Base-by-base conservation (phyloP, 2,797 vertebrate species). In the Falco novaeseelandiae region DNA sequence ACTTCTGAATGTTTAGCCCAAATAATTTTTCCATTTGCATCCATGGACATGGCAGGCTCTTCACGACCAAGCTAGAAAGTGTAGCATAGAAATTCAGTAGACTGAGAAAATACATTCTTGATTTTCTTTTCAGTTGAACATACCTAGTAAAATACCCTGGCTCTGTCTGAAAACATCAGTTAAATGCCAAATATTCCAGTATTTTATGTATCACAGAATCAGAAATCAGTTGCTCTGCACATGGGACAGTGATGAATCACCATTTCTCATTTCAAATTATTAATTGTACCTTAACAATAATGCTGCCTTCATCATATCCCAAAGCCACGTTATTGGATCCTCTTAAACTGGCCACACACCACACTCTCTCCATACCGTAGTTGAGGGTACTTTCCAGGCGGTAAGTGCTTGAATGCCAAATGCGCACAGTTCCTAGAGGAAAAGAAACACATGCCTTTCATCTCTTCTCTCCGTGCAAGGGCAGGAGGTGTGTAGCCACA, bases 31-130 rank as follows among this genome's bases (percentile, higher is more conserved):
- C 99, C 99, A 62, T 98, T 99, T 76, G 99, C 98, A 98, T 99
- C 99, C 99, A 99, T 99, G 87, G 99, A 99, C 99, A 99, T 99
- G 93, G 99, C 99, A 25, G 99, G 99, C 74, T 99, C 99, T 94
- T 99, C 99, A 55, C 99, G 99, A 72, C 99, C 99, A 84, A 99
- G 99, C 99, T 99, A 87, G 32, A 46, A 97, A 89, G 59, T 11
- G 34, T 3, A 87, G 70, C 6, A 87, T 52, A 94, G 81, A 9
- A 82, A 58, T 38, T 92, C 26, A 94, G 77, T 17, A 86, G 34
- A 32, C 12, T 12, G 17, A 80, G n/a, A 80, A 83, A 57, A 81
- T 2, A 57, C 3, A 58, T 6, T 26, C 10, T 30, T 46, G 6
- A 46, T 84, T 69, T 83, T 65, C 34, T 83, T 80, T 65, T 70